phyloP scores from a whole-genome alignment of 2,113 vertebrate species.

The Petromus typicus region DNA sequence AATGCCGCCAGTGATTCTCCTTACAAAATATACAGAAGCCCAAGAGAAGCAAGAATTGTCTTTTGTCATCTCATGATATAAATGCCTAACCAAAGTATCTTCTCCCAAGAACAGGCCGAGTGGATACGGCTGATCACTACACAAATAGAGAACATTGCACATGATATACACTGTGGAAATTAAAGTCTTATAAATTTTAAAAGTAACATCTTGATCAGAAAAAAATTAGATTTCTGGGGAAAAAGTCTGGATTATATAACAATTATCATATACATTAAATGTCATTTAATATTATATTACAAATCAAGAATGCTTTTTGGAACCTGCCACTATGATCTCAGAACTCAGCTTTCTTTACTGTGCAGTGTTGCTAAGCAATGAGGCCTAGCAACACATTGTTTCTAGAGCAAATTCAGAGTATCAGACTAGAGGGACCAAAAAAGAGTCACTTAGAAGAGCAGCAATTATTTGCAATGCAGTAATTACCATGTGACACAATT shows the following conservation, averaged over 20 bases:
- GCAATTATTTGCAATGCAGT: neutral
- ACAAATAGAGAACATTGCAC: neutral
- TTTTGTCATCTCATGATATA: neutral
- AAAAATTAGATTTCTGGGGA: conserved; percentile 56
- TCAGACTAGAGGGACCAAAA: neutral
- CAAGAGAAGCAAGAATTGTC: neutral
- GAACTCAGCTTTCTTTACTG: accelerated
- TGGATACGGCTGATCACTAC: neutral
- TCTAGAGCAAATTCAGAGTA: neutral
- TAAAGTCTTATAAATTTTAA: conserved; percentile 34
- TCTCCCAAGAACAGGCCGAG: neutral
- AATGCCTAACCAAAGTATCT: neutral
- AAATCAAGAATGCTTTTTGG: neutral
- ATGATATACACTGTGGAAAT: neutral
- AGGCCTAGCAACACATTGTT: neutral
- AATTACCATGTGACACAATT: conserved; percentile 46
- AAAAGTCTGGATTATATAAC: neutral
- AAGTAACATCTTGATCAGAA: conserved; percentile 48
- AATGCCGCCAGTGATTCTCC: neutral
- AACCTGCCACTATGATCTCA: neutral
- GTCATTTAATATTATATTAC: conserved; percentile 67
- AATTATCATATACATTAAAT: conserved; percentile 52
- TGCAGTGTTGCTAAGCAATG: neutral
- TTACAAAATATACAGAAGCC: neutral
- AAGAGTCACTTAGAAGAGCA: conserved; percentile 55